A percentile compares a stretch with the other conserved stretches of the same genome.
These are phyloP conservation scores for Fregata magnificens DNA, from an alignment of 2,113 vertebrate genomes.

Conservation along the genomic window DNA sequence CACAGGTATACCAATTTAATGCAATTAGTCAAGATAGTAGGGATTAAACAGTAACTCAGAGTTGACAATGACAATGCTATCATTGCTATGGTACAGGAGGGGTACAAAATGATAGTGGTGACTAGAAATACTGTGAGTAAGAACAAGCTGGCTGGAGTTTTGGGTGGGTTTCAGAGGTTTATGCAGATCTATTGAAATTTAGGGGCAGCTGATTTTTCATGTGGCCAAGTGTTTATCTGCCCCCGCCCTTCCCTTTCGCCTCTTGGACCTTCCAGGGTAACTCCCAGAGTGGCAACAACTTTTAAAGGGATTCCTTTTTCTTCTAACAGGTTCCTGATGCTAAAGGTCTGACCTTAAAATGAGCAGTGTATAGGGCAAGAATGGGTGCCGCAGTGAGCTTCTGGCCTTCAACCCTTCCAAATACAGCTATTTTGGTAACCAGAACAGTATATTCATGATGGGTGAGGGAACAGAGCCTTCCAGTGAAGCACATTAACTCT, in stretches of 20 bases:
- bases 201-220: not conserved
- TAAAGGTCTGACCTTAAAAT: slow-evolving; percentile 58
- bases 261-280: not conserved
- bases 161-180: not conserved
- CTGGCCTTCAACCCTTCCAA: slow-evolving; percentile 12
- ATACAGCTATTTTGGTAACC: not conserved
- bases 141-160: not conserved
- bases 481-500: slow-evolving; percentile 12
- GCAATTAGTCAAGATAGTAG: slow-evolving; percentile 38
- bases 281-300: slow-evolving; percentile 17
- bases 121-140: not conserved
- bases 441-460: not conserved
- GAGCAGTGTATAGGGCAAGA: slow-evolving; percentile 10
- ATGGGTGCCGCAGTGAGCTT: not conserved
- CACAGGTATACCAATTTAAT: slow-evolving; percentile 15
- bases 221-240: slow-evolving; percentile 12
- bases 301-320: slow-evolving; percentile 15
- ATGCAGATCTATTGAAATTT: not conserved
- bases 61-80: not conserved
- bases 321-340: slow-evolving; percentile 63
- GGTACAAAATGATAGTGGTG: not conserved
- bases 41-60: slow-evolving; percentile 41
- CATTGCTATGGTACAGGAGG: not conserved
- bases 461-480: not conserved
- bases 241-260: slow-evolving; percentile 39